phyloP scores from a whole-genome alignment of 92 coral and sea anemone species.

The Bergia sp. region DNA sequence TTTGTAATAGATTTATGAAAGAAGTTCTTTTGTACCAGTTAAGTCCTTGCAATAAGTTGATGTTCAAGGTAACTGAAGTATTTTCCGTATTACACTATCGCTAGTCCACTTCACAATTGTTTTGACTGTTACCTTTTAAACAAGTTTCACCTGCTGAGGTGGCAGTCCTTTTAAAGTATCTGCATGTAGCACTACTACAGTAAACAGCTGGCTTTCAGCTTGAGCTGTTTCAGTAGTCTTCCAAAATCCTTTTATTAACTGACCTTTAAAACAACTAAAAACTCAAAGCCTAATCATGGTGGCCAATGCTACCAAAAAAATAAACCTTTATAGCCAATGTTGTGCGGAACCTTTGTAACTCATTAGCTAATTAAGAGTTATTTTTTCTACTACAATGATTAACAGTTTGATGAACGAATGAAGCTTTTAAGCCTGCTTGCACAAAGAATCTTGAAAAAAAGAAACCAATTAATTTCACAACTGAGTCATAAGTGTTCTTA shows the following conservation, averaged over 20 bases:
- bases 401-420: not conserved
- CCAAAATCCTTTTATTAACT: not conserved
- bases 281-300: constrained; percentile 1
- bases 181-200: not conserved
- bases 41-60: too few species aligned
- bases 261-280: not conserved
- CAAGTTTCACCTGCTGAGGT: not conserved
- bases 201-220: not conserved
- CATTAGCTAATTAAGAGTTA: not conserved
- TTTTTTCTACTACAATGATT: not conserved
- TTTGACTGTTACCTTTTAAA: constrained; percentile 1
- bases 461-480: not conserved
- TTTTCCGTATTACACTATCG: too few species aligned
- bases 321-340: not conserved
- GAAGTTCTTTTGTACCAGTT: too few species aligned
- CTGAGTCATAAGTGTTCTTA: too few species aligned
- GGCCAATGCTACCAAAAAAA: not conserved
- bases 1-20: too few species aligned
- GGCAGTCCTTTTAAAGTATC: too few species aligned
- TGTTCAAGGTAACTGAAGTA: too few species aligned
- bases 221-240: too few species aligned
- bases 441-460: not conserved
- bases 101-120: not conserved
- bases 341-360: too few species aligned
- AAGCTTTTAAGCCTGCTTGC: too few species aligned